These are phyloP conservation scores for Corythaixoides concolor DNA, from an alignment of 2,113 vertebrate genomes.

Conservation along the genomic window DNA sequence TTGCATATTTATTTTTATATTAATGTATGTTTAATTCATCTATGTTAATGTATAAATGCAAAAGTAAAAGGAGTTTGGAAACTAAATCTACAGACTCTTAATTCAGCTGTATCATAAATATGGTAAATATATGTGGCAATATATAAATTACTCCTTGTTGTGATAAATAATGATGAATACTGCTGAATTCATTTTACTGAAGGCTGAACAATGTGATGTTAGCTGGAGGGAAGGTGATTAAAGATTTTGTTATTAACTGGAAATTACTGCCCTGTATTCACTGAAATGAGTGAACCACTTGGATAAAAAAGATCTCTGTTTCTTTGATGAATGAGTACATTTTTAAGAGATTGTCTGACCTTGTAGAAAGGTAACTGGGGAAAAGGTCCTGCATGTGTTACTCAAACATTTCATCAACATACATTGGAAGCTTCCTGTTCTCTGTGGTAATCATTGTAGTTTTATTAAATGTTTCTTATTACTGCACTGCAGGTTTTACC, in stretches of 20 bases:
- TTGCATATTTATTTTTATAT: not conserved
- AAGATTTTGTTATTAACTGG: not conserved
- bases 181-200: not conserved
- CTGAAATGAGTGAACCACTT: not conserved
- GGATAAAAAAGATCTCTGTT: not conserved
- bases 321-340: not conserved
- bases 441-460: not conserved
- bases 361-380: not conserved
- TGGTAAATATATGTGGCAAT: not conserved
- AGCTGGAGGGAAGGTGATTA: not conserved
- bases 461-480: constrained; percentile 23
- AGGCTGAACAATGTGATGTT: not conserved
- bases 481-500: not conserved
- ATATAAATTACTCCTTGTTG: not conserved
- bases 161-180: not conserved
- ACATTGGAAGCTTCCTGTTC: not conserved
- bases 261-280: not conserved
- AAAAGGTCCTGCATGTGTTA: not conserved
- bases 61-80: not conserved
- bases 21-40: not conserved
- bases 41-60: not conserved
- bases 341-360: not conserved
- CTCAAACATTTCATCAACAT: not conserved
- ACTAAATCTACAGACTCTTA: not conserved
- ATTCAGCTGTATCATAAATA: not conserved